phyloP scores from a whole-genome alignment of 1,140 invertebrate genomes.

The Apocrypta bakeri region DNA sequence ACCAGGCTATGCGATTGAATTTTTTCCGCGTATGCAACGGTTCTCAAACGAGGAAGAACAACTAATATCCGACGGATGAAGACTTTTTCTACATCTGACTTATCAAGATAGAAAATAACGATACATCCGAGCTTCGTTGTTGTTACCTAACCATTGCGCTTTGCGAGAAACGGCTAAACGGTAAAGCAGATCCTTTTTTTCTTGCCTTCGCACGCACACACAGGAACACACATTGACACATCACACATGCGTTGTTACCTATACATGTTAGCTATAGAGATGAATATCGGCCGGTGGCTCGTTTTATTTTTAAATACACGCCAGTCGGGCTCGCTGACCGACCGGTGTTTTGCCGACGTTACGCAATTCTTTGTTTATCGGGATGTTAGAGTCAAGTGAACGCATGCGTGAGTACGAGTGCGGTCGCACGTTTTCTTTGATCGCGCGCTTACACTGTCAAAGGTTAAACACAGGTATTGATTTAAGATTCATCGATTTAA shows the following conservation, averaged over 20 bases:
- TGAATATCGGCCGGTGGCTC: background rate
- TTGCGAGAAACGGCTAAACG: too few relatives aligned
- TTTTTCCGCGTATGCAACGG: too few relatives aligned
- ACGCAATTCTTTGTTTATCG: constrained; percentile 44
- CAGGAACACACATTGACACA: too few relatives aligned
- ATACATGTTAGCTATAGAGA: background rate
- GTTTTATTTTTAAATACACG: constrained; percentile 35
- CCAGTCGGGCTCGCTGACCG: background rate
- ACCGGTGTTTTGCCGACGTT: constrained; percentile 10
- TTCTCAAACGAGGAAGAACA: background rate
- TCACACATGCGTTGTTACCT: too few relatives aligned
- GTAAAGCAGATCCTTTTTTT: background rate
- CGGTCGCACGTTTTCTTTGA: background rate
- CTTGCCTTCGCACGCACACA: background rate
- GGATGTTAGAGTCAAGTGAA: too few relatives aligned
- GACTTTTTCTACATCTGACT: too few relatives aligned
- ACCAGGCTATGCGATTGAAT: too few relatives aligned
- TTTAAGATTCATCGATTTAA: too few relatives aligned
- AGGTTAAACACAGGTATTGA: too few relatives aligned
- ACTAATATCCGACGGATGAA: too few relatives aligned
- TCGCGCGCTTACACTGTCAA: background rate
- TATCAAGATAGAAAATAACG: background rate
- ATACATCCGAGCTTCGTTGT: background rate
- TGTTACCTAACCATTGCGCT: background rate
- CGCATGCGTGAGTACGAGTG: too few relatives aligned